phyloP scores from a whole-genome alignment of 35 echinoderm and acorn worm genomes.

The Stichopus chloronotus region DNA sequence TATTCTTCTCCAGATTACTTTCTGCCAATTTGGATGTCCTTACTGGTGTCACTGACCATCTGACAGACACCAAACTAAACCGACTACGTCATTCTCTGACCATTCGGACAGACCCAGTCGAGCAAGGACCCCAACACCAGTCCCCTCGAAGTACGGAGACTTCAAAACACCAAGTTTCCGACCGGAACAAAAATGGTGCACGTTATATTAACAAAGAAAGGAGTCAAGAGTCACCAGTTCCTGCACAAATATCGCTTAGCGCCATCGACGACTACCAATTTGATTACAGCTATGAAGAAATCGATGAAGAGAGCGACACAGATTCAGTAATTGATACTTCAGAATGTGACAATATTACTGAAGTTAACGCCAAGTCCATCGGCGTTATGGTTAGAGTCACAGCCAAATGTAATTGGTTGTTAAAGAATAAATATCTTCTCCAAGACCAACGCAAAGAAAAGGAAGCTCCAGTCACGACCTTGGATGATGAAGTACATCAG shows the following conservation, averaged over 20 bases:
- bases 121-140: conserved; percentile 19
- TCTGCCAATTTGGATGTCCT: neutral
- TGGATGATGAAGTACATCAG: no score
- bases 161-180: neutral
- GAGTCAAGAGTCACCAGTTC: conserved; percentile 4
- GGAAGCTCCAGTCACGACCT: no score
- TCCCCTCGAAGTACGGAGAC: conserved; percentile 10
- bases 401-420: no score
- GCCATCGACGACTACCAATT: neutral
- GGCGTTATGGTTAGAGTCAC: no score
- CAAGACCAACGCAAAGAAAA: no score
- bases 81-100: neutral
- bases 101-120: neutral
- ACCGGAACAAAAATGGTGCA: neutral
- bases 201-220: neutral
- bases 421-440: no score
- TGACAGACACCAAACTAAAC: neutral
- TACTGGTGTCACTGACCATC: neutral
- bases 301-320: conserved; percentile 38
- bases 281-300: neutral
- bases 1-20: neutral
- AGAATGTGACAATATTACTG: conserved; percentile 7
- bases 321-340: conserved; percentile 34
- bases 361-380: neutral
- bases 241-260: conserved; percentile 7